Evolutionary conservation across 2,113 vertebrate species (phyloP).

Genomic region (Electrona antarctica): DNA sequence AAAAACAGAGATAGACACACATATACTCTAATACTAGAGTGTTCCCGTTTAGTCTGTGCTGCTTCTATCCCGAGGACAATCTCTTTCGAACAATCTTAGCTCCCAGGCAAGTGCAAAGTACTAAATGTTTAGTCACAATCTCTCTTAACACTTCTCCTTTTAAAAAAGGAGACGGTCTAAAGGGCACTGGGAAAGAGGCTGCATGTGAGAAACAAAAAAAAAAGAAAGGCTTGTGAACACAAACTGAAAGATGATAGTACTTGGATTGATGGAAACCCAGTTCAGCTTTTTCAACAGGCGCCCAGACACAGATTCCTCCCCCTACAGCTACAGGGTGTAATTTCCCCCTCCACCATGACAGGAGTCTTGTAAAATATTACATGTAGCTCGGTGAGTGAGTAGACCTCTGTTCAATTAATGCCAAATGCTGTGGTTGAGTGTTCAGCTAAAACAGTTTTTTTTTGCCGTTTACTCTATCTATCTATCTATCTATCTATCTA

Average conservation of each 20-base stretch:
- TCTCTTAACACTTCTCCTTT: slow-evolving; percentile 65
- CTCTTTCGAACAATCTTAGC: slow-evolving; percentile 75
- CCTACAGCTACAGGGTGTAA: slow-evolving; percentile 74
- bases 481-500: no score
- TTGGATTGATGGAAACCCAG: slow-evolving; percentile 73
- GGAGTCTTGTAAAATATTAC: slow-evolving; percentile 68
- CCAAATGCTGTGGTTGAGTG: no score
- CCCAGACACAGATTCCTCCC: slow-evolving; percentile 66
- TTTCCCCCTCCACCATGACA: slow-evolving; percentile 72
- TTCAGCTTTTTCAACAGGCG: slow-evolving; percentile 70
- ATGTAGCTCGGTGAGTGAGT: slow-evolving; percentile 56
- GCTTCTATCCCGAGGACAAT: slow-evolving; percentile 63
- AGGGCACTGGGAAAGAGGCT: slow-evolving; percentile 66
- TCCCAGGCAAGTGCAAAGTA: slow-evolving; percentile 77
- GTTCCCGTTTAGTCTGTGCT: slow-evolving; percentile 56
- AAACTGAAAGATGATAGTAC: slow-evolving; percentile 74
- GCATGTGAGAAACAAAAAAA: slow-evolving; percentile 68
- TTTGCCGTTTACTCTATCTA: no score
- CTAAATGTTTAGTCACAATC: slow-evolving; percentile 74
- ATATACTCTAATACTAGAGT: slow-evolving; percentile 43
- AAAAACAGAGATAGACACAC: slow-evolving; percentile 32
- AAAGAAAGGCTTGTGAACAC: slow-evolving; percentile 60
- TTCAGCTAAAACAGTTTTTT: no score
- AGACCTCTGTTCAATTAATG: slow-evolving; percentile 22
- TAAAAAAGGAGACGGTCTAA: slow-evolving; percentile 65